Evolutionary conservation across 2,888 invertebrate genomes (phyloP).

Genomic region (Chymomyza amoena): DNA sequence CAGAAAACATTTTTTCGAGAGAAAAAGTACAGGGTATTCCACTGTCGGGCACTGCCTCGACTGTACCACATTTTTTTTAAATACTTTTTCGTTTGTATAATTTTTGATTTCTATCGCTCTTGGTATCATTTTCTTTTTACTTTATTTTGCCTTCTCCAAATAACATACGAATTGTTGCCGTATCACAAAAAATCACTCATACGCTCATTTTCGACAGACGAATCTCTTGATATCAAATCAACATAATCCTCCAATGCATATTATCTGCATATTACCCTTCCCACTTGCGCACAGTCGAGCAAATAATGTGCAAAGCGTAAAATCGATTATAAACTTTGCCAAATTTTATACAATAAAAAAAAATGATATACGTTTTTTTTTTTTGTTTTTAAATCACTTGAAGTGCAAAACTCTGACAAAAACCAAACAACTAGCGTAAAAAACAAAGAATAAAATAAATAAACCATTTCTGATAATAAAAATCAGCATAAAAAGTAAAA

Average conservation of each 20-base stretch:
- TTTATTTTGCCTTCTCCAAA: too few relatives aligned
- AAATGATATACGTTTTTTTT: too few relatives aligned
- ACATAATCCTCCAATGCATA: not conserved
- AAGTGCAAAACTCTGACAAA: conserved; percentile 24
- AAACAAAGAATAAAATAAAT: conserved; percentile 18
- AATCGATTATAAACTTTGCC: conserved; percentile 39
- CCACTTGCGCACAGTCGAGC: conserved; percentile 1
- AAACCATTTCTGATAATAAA: conserved; percentile 48
- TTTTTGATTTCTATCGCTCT: too few relatives aligned
- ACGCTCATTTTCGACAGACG: not conserved
- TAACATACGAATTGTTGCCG: too few relatives aligned
- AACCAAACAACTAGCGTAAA: conserved; percentile 8
- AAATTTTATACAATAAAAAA: not conserved
- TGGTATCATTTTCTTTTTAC: too few relatives aligned
- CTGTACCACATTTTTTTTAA: too few relatives aligned
- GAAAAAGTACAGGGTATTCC: too few relatives aligned
- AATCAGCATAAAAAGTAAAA: conserved; percentile 30
- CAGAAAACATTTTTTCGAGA: too few relatives aligned
- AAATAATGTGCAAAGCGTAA: conserved; percentile 57
- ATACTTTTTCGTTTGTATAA: too few relatives aligned
- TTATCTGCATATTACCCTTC: not conserved
- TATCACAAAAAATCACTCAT: not conserved
- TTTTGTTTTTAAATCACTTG: conserved; percentile 49
- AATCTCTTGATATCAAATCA: not conserved
- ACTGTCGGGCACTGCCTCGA: too few relatives aligned